Base-by-base conservation (phyloP, 2,888 invertebrate species). In the Noctua janthe region DNA sequence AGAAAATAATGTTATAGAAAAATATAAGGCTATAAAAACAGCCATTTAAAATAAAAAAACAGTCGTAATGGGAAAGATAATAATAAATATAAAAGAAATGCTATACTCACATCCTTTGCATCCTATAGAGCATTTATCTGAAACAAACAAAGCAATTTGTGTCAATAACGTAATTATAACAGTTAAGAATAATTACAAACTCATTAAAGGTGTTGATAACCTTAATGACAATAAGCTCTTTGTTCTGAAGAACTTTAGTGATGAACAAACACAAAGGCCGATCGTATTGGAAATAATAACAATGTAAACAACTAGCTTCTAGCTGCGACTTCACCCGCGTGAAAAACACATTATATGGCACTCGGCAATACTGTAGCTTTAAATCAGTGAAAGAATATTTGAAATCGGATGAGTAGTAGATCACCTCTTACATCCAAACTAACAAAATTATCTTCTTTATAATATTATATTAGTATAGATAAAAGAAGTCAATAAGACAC, bases 101-200 rank as follows among this genome's bases (percentile, higher is more conserved):
- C n/a, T 74, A 83, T 90, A 95, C 97, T 97, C 88, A 97, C 96
- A 94, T 93, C 96, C 97, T 92, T 93, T 94, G 90, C 97, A 96
- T 80, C 93, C 92, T 87, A 95, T 88, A 54, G 94, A 93, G 88
- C 96, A 97, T 92, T 94, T 94, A 93, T 95, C 97, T 97, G 97
- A 88, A 96, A 96, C 94, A 95, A 96, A 94, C 89, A 93, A 91
- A 89, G 83, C 29, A 90, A 91, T 91, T 89, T 83, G 88, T 86
- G 87, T 91, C 81, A 91, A 71, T 85, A 67, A 77, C 67, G 59
- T 73, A 87, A 85, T 87, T 80, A 80, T 39, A 35, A 72, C 13
- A 56, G 64, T 49, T 72, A 76, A 85, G 13, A 87, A 74, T 87
- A 76, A 76, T 72, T 80, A 85, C 39, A 54, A 75, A 85, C 29